Evolutionary conservation across 2,113 vertebrate genomes (phyloP), one percentile per base, ranked within the genome.

Genomic region (Istiophorus platypterus): DNA sequence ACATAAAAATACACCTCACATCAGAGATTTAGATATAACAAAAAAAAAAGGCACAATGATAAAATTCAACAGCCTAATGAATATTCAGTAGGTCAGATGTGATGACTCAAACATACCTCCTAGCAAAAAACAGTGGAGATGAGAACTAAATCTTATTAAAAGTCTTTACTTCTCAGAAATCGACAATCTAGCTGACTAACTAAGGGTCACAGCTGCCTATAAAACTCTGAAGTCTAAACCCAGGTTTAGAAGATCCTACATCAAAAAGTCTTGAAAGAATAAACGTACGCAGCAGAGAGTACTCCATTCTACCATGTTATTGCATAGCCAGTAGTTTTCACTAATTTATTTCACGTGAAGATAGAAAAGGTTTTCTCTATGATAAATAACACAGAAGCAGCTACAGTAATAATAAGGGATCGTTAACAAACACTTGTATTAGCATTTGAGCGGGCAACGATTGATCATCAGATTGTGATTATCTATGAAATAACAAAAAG

Each of bases 11-110:
- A 71, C 9, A 73, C 5, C 17, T 71, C 22, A 69, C 18, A 52
- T 54, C 14, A 66, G 9, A 71, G 18, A 27, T n/a, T 68, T 2
- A 52, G 7, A 26, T 63, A 31, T 29, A 22, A 74, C 13, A 26
- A 65, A 85, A 52, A 65, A 85, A 85, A 39, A 84, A 91, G 89
- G 86, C 90, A 91, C 88, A 34, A 42, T 49, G 61, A 70, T 74
- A 15, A 34, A 71, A 57, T 66, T 4, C 7, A 49, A 45, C 9
- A 24, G 15, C 13, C 5, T 31, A 14, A 70, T 29, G 3, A 74
- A 61, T 7, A 59, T 59, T 75, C 56, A 75, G 76, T 63, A 61
- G 59, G 58, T 45, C 26, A 29, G 65, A 20, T 34, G 42, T 26
- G 39, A 22, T 26, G n/a, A n/a, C n/a, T n/a, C n/a, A n/a, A n/a